Evolutionary conservation across 2,113 vertebrate species (phyloP), one percentile per base, ranked within the genome.

Genomic region (Lonchura striata): DNA sequence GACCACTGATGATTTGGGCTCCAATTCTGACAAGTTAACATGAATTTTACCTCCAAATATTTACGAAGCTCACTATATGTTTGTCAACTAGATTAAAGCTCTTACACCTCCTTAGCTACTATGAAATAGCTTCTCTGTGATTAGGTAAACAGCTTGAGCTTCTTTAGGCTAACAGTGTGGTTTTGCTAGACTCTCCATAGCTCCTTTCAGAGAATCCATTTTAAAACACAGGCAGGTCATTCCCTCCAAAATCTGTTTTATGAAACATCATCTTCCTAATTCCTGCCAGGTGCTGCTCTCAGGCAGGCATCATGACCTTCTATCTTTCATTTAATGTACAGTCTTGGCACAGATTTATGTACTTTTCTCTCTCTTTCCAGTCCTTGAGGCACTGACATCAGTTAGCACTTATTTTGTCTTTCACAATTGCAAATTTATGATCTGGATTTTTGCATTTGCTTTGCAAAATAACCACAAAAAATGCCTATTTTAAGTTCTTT

Each of bases 131-230:
- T 75, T 41, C 60, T n/a, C 66, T 37, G 35, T 25, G 13, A 93
- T 59, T 39, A 79, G 49, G 50, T 27, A 63, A 70, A 71, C 3
- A 47, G 30, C 52, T 59, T 44, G 44, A 90, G 44, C 56, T 64
- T 47, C 56, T 49, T 71, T 30, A 64, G 1, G 1, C 30, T 4
- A 59, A 8, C 4, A 8, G 5, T 11, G 19, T 23, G 28, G 2
- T 66, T 86, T 86, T 64, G 49, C 60, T 33, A 35, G n/a, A 50
- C 19, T 69, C 61, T 23, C 16, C 15, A 1, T 3, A 66, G 22
- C 10, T 83, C 27, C 31, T 42, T 28, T 86, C 52, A 25, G 56
- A 74, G 14, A 54, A 86, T 10, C 9, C 21, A 22, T 70, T 90
- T 78, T 57, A 66, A 88, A 90, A 53, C 12, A 66, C 11, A 83